Evolutionary conservation across 2,797 vertebrate species (phyloP).

Genomic region (Kryptolebias ocellatus): DNA sequence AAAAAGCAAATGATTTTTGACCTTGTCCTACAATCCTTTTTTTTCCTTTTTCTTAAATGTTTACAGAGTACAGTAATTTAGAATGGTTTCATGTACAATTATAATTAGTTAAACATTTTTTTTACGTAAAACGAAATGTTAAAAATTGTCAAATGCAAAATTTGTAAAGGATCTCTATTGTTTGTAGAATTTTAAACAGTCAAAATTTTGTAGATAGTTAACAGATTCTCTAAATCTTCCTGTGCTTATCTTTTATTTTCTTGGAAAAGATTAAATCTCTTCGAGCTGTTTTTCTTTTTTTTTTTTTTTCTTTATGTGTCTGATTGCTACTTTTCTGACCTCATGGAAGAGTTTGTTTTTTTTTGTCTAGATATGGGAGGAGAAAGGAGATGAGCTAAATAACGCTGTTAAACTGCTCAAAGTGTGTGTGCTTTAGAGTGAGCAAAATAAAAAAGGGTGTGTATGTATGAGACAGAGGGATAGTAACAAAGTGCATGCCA

Average conservation of each 20-base stretch:
- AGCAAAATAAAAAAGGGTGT: slow-evolving; percentile 24
- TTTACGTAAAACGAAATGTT: neutral
- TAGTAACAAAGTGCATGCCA: slow-evolving; percentile 42
- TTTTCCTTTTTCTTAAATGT: neutral
- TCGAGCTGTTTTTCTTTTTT: slow-evolving; percentile 62
- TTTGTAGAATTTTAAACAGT: too few species aligned
- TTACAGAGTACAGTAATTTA: neutral
- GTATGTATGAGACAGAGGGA: slow-evolving; percentile 22
- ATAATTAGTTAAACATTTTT: neutral
- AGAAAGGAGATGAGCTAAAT: slow-evolving; percentile 58
- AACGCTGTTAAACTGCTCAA: slow-evolving; percentile 49
- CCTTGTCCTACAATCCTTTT: slow-evolving; percentile 19
- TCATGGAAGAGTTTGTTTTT: slow-evolving; percentile 55
- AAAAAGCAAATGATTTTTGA: slow-evolving; percentile 41
- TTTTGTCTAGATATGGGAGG: slow-evolving; percentile 68
- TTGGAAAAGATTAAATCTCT: slow-evolving; percentile 70
- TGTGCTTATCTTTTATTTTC: slow-evolving; percentile 32
- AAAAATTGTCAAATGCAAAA: too few species aligned
- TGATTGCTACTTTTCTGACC: slow-evolving; percentile 73
- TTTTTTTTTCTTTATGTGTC: slow-evolving; percentile 60
- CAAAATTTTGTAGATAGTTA: too few species aligned
- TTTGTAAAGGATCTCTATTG: too few species aligned
- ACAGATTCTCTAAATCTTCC: too few species aligned
- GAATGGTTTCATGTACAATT: neutral
- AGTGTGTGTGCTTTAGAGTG: slow-evolving; percentile 19